Base-by-base conservation (phyloP, 2,113 vertebrate species). In the Vidua chalybeata region DNA sequence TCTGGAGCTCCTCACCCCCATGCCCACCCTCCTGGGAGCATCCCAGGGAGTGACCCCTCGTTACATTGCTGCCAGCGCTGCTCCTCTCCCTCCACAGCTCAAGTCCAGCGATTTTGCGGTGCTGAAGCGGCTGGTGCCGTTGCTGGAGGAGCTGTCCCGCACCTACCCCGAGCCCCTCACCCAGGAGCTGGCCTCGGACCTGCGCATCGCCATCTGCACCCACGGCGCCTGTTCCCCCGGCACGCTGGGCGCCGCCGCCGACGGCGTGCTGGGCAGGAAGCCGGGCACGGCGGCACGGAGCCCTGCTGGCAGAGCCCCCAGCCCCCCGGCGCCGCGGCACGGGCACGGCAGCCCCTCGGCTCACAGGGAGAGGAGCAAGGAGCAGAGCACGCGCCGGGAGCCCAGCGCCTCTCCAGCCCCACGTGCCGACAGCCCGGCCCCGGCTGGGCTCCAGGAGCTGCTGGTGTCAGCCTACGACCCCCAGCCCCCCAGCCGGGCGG, bases 151-250 rank as follows among this genome's bases (percentile, higher is more conserved):
- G 20, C 95, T 99, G 19, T 98, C 98, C 52, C 87, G 56, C 86
- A 87, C 87, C 54, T 98, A 99, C 89, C 97, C 98, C 0, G 99
- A 99, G 5, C 96, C 96, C 0, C 84, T 98, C 61, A 97, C 99
- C 91, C 99, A 98, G 93, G 98, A 99, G 94, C 97, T 99, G 31
- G 99, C 99, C 1, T 84, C 86, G 0, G 99, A 99, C 97, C 98
- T 99, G 88, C 96, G 98, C 85, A 96, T 98, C 8, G 97, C 98
- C 93, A 98, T 99, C 71, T 98, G 98, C 64, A 99, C 99, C 28
- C 99, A 98, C 0, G 98, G 99, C 2, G 99, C 99, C 28, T 98
- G 98, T 87, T 77, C 88, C 46, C 96, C 98, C 0, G 89, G 97
- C 39, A 52, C 94, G 0, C 61, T 98, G 75, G 64, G 90, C 1